Evolutionary conservation across 2,888 invertebrate species (phyloP).

Genomic region (Scaptomyza polygonia): DNA sequence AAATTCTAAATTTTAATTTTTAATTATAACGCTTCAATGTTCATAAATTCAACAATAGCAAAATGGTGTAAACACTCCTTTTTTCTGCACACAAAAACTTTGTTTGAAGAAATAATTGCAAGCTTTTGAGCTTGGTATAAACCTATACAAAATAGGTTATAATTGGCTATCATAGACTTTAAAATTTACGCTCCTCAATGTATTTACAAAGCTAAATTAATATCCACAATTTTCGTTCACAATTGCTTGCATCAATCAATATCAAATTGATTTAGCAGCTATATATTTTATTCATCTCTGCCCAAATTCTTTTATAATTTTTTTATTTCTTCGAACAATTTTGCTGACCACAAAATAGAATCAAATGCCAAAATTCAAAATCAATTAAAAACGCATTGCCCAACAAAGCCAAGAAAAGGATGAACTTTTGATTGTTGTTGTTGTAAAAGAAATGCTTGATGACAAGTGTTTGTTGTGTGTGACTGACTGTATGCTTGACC

Average conservation of each 20-base stretch:
- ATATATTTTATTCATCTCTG: neutral
- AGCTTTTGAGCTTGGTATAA: too few species aligned
- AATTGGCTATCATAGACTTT: neutral
- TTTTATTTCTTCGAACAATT: neutral
- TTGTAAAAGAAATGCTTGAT: neutral
- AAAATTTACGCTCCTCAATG: neutral
- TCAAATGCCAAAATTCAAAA: slow-evolving; percentile 28
- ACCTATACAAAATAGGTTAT: neutral
- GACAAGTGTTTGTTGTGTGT: neutral
- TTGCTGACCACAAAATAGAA: slow-evolving; percentile 11
- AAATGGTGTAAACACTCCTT: too few species aligned
- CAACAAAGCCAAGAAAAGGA: neutral
- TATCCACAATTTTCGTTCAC: neutral
- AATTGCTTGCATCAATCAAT: neutral
- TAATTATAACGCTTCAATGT: too few species aligned
- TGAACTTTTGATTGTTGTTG: neutral
- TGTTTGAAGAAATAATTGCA: too few species aligned
- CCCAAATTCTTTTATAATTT: neutral
- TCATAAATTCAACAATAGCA: too few species aligned
- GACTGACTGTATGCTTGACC: neutral
- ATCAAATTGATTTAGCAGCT: neutral
- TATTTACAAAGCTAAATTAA: neutral
- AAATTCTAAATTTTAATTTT: too few species aligned
- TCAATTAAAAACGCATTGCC: slow-evolving; percentile 58
- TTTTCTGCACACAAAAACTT: too few species aligned